phyloP scores from a whole-genome alignment of 2,888 invertebrate species.

The Magallana nippona region DNA sequence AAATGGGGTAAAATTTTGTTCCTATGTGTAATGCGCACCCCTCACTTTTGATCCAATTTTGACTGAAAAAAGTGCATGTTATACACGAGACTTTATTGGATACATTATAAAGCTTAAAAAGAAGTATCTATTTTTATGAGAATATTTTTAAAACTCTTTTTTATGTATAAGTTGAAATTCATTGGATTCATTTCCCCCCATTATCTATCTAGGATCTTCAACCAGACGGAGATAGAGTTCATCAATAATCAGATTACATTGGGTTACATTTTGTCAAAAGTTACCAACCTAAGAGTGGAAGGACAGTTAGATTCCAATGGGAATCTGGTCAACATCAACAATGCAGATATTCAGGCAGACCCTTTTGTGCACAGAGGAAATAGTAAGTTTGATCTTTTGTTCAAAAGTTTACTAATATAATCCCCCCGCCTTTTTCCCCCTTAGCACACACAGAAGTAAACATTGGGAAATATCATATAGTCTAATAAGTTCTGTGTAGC shows the following conservation, averaged over 20 bases:
- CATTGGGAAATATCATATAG: no score
- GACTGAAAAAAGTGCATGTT: no score
- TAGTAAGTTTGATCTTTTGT: background rate
- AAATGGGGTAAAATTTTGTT: no score
- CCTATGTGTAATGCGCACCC: no score
- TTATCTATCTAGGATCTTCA: conserved; percentile 87
- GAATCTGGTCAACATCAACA: background rate
- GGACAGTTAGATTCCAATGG: conserved; percentile 36
- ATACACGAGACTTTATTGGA: no score
- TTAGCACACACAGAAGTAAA: background rate
- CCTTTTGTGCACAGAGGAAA: conserved; percentile 54
- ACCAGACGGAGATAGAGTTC: conserved; percentile 89
- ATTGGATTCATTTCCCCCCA: background rate
- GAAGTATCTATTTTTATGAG: no score
- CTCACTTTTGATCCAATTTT: no score
- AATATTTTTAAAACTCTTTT: no score
- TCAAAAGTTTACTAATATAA: no score
- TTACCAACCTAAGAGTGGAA: conserved; percentile 49
- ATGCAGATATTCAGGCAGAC: conserved; percentile 48
- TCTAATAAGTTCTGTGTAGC: no score
- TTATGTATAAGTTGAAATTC: no score
- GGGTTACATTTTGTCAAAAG: conserved; percentile 86
- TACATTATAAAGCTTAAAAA: no score
- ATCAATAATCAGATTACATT: conserved; percentile 88
- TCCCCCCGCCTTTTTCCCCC: background rate